Percentiles rank a stretch among this genome's conserved stretches.
Conservation (phyloP, 1,140 invertebrate genomes). For the Periplaneta americana region DNA sequence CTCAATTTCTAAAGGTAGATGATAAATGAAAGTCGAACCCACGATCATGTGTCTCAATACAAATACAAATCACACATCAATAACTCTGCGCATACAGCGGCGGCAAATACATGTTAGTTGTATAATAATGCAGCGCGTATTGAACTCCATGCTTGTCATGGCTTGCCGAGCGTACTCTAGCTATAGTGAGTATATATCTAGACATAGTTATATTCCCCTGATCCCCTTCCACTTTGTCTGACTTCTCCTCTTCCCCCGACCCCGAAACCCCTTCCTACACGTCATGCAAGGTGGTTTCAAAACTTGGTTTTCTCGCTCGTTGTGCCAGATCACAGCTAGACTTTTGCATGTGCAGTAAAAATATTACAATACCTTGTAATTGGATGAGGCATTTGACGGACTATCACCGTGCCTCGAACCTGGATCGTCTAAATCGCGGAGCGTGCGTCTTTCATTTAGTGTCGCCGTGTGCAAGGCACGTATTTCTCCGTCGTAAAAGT, state of each 20-base stretch:
- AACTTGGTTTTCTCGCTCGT: not conserved
- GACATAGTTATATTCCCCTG: slow-evolving; percentile 6
- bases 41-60: no score
- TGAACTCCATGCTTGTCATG: not conserved
- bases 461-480: not conserved
- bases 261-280: not conserved
- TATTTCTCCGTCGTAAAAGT: not conserved
- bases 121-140: not conserved
- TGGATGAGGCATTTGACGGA: no score
- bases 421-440: no score
- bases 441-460: not conserved
- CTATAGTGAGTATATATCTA: not conserved
- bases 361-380: no score
- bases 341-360: slow-evolving; percentile 1
- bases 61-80: not conserved
- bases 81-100: not conserved
- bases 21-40: no score
- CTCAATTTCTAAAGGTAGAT: no score
- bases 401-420: no score
- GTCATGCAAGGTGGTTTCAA: slow-evolving; percentile 6
- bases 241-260: not conserved
- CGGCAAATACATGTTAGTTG: not conserved
- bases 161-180: not conserved
- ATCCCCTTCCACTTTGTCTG: not conserved
- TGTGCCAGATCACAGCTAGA: not conserved